These are phyloP conservation scores for Buceros bicornis DNA, from an alignment of 2,797 vertebrate species.

Conservation along the genomic window DNA sequence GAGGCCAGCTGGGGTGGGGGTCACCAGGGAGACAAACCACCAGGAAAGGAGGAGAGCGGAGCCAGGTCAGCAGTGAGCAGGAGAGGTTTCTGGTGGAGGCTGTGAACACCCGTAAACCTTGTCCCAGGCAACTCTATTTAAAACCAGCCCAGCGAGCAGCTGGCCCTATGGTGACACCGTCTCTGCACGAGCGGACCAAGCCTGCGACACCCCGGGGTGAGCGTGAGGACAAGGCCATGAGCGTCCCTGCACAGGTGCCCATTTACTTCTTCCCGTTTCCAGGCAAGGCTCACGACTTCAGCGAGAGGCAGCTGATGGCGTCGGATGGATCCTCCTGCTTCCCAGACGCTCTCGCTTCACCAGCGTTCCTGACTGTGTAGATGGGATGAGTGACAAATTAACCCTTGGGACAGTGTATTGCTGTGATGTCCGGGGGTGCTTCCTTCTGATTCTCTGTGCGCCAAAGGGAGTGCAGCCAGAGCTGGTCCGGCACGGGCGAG, in stretches of 20 bases:
- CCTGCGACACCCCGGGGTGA: accelerated
- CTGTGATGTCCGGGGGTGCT: background rate
- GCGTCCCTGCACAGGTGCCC: accelerated
- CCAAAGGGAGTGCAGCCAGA: background rate
- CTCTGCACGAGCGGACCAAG: accelerated
- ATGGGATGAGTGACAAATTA: accelerated
- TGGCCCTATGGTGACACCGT: accelerated
- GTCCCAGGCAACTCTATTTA: background rate
- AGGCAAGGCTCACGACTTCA: accelerated
- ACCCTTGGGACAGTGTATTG: background rate
- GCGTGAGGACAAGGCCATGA: accelerated
- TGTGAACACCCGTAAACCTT: background rate
- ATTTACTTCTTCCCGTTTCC: accelerated
- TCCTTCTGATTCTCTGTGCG: background rate
- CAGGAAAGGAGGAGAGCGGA: background rate
- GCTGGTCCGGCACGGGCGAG: background rate
- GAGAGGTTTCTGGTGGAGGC: background rate
- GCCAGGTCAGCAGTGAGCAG: accelerated
- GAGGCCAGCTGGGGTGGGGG: background rate
- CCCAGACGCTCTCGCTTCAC: background rate
- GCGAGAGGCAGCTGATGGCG: accelerated
- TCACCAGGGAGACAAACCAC: background rate
- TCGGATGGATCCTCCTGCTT: background rate
- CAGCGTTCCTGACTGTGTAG: accelerated
- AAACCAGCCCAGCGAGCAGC: background rate